A percentile compares a stretch with the other conserved stretches of the same genome.
These are phyloP conservation scores for Microplitis demolitor DNA, from an alignment of 1,140 invertebrate species.

Conservation along the genomic window DNA sequence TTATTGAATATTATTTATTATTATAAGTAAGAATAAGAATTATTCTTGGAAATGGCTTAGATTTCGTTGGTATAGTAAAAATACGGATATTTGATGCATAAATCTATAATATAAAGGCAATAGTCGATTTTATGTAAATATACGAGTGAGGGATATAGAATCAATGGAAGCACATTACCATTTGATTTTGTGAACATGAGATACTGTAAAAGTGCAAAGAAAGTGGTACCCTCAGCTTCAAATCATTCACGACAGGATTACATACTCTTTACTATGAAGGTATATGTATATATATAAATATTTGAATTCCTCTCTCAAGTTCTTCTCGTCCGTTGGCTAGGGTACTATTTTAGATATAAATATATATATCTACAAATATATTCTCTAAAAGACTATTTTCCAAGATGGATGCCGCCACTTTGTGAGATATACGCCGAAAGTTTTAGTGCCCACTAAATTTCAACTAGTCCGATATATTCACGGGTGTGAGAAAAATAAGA, in stretches of 20 bases:
- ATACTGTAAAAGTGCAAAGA: background rate
- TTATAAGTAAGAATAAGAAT: too few species aligned
- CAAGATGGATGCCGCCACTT: constrained; percentile 54
- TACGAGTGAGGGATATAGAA: too few species aligned
- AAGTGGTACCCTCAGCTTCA: background rate
- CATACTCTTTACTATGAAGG: background rate
- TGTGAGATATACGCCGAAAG: constrained; percentile 50
- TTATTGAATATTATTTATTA: too few species aligned
- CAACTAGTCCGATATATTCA: constrained; percentile 40
- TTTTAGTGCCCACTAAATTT: constrained; percentile 54
- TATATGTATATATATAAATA: background rate
- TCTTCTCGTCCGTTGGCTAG: background rate
- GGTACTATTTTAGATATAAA: constrained; percentile 37
- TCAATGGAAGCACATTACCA: too few species aligned
- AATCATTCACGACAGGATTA: background rate
- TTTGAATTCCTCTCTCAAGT: constrained; percentile 38
- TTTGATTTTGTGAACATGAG: too few species aligned
- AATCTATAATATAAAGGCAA: too few species aligned
- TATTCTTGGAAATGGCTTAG: too few species aligned
- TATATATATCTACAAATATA: constrained; percentile 48
- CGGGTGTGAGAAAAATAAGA: constrained; percentile 38
- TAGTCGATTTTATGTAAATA: too few species aligned
- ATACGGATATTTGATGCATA: too few species aligned
- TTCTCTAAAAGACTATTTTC: constrained; percentile 39
- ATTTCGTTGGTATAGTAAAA: too few species aligned